Percentiles rank a stretch among this genome's conserved stretches.
phyloP scores from a whole-genome alignment of 2,888 invertebrate genomes.

The Strigamia transsilvanica region DNA sequence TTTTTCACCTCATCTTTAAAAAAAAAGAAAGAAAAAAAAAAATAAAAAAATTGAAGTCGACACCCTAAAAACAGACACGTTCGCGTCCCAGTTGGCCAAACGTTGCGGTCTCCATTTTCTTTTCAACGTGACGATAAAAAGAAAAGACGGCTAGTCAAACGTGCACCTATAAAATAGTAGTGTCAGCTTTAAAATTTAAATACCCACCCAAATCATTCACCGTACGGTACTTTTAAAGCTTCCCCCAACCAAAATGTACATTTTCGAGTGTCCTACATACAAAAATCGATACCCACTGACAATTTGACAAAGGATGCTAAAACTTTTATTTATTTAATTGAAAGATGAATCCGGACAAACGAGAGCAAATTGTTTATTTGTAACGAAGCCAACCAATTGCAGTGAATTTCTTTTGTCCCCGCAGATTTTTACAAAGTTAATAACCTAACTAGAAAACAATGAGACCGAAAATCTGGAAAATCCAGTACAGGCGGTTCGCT shows the following conservation, averaged over 20 bases:
- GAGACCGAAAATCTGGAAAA: background rate
- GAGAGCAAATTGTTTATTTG: background rate
- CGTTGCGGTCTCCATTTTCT: slow-evolving; percentile 16
- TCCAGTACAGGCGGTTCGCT: background rate
- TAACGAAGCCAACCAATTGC: slow-evolving; percentile 14
- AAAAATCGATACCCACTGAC: background rate
- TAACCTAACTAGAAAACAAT: background rate
- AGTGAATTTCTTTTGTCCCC: background rate
- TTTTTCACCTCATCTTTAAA: slow-evolving; percentile 1
- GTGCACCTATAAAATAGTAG: background rate
- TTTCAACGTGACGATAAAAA: slow-evolving; percentile 42
- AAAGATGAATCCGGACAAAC: background rate
- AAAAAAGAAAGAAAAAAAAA: background rate
- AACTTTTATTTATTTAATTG: slow-evolving; percentile 2
- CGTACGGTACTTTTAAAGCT: background rate
- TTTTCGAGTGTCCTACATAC: background rate
- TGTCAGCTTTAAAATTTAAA: slow-evolving; percentile 36
- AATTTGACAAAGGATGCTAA: background rate
- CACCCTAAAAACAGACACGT: slow-evolving; percentile 10
- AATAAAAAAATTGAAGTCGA: background rate
- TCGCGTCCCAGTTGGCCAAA: slow-evolving; percentile 27
- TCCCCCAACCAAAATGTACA: background rate
- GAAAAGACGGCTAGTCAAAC: slow-evolving; percentile 7
- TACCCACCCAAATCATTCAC: slow-evolving; percentile 1
- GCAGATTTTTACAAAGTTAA: background rate